These are phyloP conservation scores for Dinothrombium tinctorium DNA, from an alignment of 1,140 invertebrate species.

Conservation along the genomic window DNA sequence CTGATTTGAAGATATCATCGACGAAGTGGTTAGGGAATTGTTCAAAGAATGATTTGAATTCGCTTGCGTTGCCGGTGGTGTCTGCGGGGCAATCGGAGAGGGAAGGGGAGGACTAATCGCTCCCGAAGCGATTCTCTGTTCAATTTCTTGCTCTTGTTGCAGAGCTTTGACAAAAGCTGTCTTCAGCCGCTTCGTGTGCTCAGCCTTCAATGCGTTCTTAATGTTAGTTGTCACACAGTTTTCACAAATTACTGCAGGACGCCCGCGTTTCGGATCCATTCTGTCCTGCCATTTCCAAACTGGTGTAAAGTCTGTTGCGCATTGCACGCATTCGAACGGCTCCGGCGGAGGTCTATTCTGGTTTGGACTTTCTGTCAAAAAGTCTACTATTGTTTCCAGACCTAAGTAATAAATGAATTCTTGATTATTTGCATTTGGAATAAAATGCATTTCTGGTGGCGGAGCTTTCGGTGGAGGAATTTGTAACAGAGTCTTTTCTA, in stretches of 20 bases:
- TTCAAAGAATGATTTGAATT: slow-evolving; percentile 3
- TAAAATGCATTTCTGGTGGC: slow-evolving; percentile 95
- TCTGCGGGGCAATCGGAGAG: slow-evolving; percentile 7
- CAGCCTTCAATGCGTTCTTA: slow-evolving; percentile 86
- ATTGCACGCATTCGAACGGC: slow-evolving; percentile 79
- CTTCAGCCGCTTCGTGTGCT: slow-evolving; percentile 87
- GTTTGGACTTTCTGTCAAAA: slow-evolving; percentile 39
- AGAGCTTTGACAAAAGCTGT: slow-evolving; percentile 90
- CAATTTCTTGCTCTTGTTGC: slow-evolving; percentile 94
- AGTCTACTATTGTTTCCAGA: slow-evolving; percentile 86
- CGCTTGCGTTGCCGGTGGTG: neutral
- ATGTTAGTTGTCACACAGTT: slow-evolving; percentile 94
- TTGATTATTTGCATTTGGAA: slow-evolving; percentile 85
- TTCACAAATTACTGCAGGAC: slow-evolving; percentile 63
- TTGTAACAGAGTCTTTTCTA: slow-evolving; percentile 87
- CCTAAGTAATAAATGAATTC: slow-evolving; percentile 92
- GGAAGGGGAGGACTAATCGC: slow-evolving; percentile 14
- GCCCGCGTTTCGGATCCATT: slow-evolving; percentile 5
- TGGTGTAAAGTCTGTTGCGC: slow-evolving; percentile 88
- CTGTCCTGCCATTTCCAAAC: slow-evolving; percentile 89
- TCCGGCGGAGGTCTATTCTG: slow-evolving; percentile 26
- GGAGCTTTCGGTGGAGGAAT: slow-evolving; percentile 93
- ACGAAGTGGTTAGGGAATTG: slow-evolving; percentile 10
- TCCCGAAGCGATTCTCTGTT: slow-evolving; percentile 55
- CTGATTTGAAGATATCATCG: slow-evolving; percentile 12